These are phyloP conservation scores for Calonectris borealis DNA, from an alignment of 2,113 vertebrate species.

Conservation along the genomic window DNA sequence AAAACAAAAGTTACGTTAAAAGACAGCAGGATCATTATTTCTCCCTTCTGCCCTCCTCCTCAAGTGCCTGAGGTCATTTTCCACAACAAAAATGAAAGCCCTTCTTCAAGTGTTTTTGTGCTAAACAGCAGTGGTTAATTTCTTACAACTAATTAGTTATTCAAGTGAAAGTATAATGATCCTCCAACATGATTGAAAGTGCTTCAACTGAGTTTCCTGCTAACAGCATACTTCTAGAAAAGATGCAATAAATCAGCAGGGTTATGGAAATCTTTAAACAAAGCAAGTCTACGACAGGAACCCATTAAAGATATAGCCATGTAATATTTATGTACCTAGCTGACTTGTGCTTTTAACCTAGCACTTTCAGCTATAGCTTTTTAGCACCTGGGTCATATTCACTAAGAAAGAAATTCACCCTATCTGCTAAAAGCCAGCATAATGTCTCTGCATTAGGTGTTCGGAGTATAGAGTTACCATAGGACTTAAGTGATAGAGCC, in stretches of 20 bases:
- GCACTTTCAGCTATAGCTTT: conserved; percentile 19
- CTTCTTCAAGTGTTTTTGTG: conserved; percentile 39
- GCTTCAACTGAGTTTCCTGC: conserved; percentile 76
- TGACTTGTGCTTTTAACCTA: conserved; percentile 32
- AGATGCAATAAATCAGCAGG: conserved; percentile 75
- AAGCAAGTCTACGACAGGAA: conserved; percentile 49
- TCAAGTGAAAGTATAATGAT: conserved; percentile 75
- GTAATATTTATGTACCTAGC: conserved; percentile 20
- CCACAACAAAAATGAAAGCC: conserved; percentile 51
- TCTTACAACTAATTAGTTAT: conserved; percentile 71
- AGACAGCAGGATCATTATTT: conserved; percentile 35
- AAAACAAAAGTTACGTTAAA: conserved; percentile 46
- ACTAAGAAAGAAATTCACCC: neutral
- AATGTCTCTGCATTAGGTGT: neutral
- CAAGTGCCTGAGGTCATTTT: conserved; percentile 49
- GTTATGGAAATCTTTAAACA: conserved; percentile 76
- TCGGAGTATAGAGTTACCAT: neutral
- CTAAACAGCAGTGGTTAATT: conserved; percentile 72
- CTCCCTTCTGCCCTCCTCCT: neutral
- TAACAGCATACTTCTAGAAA: conserved; percentile 50
- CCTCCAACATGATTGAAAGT: conserved; percentile 74
- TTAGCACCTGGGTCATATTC: neutral
- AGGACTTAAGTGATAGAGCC: neutral
- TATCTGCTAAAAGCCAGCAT: neutral
- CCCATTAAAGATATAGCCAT: neutral